phyloP scores from a whole-genome alignment of 2,888 invertebrate genomes.

The Dromius quadrimaculatus region DNA sequence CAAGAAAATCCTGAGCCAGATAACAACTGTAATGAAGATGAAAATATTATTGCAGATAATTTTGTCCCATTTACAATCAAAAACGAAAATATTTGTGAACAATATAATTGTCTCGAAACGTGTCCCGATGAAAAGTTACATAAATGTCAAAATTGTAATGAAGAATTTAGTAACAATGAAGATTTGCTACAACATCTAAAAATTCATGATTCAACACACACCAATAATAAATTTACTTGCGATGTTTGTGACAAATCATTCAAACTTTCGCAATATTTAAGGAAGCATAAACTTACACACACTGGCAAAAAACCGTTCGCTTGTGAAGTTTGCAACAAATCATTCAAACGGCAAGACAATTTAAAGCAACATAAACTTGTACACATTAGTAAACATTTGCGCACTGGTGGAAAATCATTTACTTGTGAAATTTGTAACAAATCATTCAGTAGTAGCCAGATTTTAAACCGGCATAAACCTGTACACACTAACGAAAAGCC shows the following conservation, averaged over 20 bases:
- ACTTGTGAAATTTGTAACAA: background rate
- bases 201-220: background rate
- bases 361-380: background rate
- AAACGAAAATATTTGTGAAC: too few relatives aligned
- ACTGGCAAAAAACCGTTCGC: background rate
- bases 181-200: background rate
- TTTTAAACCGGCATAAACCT: background rate
- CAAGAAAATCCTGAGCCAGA: too few relatives aligned
- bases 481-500: background rate
- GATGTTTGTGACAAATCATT: too few relatives aligned
- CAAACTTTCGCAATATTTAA: background rate
- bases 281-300: background rate
- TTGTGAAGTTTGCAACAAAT: background rate
- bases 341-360: background rate
- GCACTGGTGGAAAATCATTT: background rate
- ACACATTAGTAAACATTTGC: background rate
- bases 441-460: too few relatives aligned
- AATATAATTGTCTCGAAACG: too few relatives aligned
- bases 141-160: background rate
- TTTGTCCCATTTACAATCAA: too few relatives aligned
- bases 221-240: too few relatives aligned
- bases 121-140: too few relatives aligned
- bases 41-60: too few relatives aligned
- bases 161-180: background rate
- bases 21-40: too few relatives aligned